Evolutionary conservation across 2,113 vertebrate genomes (phyloP).

Genomic region (Odobenus rosmarus): DNA sequence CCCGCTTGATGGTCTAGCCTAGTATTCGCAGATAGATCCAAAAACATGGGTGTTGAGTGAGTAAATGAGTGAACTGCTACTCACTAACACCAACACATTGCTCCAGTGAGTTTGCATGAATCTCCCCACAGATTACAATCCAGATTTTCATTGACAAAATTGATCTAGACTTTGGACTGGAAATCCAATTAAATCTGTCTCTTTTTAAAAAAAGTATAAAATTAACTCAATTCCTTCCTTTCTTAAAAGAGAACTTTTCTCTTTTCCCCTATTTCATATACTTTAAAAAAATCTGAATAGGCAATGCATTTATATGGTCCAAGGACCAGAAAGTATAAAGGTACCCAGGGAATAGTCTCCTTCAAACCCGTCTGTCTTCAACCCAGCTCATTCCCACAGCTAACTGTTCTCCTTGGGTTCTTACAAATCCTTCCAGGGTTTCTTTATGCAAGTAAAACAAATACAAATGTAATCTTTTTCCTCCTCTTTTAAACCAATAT

Average conservation of each 20-base stretch:
- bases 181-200: background rate
- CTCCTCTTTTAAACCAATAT: background rate
- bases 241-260: constrained; percentile 18
- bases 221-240: constrained; percentile 10
- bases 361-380: background rate
- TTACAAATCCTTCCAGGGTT: background rate
- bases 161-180: background rate
- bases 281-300: background rate
- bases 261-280: background rate
- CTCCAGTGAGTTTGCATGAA: background rate
- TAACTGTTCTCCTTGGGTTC: background rate
- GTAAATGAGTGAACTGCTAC: background rate
- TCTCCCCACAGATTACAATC: background rate
- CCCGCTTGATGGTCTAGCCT: background rate
- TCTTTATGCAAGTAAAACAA: background rate
- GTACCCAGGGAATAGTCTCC: background rate
- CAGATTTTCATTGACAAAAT: background rate
- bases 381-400: background rate
- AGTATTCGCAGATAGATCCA: background rate
- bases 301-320: background rate
- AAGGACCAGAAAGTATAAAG: background rate
- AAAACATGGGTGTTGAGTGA: background rate
- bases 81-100: background rate
- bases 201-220: background rate
- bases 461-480: background rate